Evolutionary conservation across 2,113 vertebrate species (phyloP).

Genomic region (Pseudolaguvia tuberculata): DNA sequence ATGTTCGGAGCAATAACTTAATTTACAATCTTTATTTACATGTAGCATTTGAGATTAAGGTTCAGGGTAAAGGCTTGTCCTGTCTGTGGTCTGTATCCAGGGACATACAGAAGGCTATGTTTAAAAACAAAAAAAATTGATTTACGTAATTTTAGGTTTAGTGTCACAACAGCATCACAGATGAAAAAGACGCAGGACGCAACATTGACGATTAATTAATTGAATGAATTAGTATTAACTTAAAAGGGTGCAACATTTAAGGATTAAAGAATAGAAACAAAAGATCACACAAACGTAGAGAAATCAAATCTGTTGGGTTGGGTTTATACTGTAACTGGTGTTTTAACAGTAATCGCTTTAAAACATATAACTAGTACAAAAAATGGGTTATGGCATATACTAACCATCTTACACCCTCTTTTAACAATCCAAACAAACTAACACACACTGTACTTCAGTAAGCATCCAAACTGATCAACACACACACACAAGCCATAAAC

Average conservation of each 20-base stretch:
- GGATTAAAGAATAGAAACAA: background rate
- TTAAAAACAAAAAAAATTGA: conserved; percentile 14
- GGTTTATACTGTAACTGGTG: conserved; percentile 15
- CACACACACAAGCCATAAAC: conserved; percentile 39
- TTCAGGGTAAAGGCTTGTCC: conserved; percentile 39
- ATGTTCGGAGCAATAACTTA: conserved; percentile 63
- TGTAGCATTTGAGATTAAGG: conserved; percentile 40
- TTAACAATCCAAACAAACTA: conserved; percentile 34
- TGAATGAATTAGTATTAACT: background rate
- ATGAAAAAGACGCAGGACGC: background rate
- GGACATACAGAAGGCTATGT: conserved; percentile 20
- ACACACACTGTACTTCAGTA: conserved; percentile 45
- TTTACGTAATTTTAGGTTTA: conserved; percentile 25
- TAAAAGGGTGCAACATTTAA: background rate
- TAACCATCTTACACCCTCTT: background rate
- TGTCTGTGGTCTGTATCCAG: conserved; percentile 32
- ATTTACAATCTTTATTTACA: conserved; percentile 65
- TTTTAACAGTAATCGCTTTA: background rate
- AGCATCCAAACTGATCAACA: background rate
- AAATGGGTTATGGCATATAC: background rate
- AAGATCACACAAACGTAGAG: background rate
- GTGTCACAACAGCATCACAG: conserved; percentile 13
- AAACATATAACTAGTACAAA: conserved; percentile 19
- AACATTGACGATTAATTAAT: background rate
- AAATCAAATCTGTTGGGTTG: conserved; percentile 3